Evolutionary conservation across 2,888 invertebrate species (phyloP), one percentile per base, ranked within the genome.

Genomic region (Leucophora obtusa): DNA sequence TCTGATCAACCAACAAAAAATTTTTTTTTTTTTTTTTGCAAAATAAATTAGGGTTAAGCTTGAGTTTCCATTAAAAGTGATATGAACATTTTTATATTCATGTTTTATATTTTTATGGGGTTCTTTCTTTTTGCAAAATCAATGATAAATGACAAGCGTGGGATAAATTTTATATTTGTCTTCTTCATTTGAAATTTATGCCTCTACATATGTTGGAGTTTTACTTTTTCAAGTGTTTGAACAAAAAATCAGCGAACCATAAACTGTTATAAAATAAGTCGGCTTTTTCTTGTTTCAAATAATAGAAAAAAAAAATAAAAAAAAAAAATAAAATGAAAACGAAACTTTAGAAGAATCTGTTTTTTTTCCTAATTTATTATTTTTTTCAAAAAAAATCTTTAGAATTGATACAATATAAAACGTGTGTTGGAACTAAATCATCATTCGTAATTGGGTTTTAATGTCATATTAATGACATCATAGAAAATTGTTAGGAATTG

Each of bases 71-170:
- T 66, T 38, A 33, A 53, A 9, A 18, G 53, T 53, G 51, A 51
- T 28, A 51, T 51, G 50, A 47, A 11, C 51, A 63, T 53, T 28
- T 54, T 47, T 11, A 0, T 24, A 8, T 54, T n/a, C 8, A 21
- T 65, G 24, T 54, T 24, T 21, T 10, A n/a, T 35, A 18, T 33
- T 4, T 53, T 24, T 28, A 28, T 28, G 28, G 28, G 28, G 7
- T 7, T 28, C 28, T 3, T 28, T 28, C 24, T 59, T 58, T 63
- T 60, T 50, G 35, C 62, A 71, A 65, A 72, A 80, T 80, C 80
- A 80, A 80, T 80, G 80, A 80, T 80, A 80, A 80, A 80, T 80
- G 80, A 80, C 80, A 80, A 80, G 76, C 80, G 80, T 80, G 80
- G 80, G 80, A 80, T 72, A 72, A 62, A 79, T 63, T 18, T 43